phyloP scores from a whole-genome alignment of 1,140 invertebrate species.

The Leguminivora glycinivorella region DNA sequence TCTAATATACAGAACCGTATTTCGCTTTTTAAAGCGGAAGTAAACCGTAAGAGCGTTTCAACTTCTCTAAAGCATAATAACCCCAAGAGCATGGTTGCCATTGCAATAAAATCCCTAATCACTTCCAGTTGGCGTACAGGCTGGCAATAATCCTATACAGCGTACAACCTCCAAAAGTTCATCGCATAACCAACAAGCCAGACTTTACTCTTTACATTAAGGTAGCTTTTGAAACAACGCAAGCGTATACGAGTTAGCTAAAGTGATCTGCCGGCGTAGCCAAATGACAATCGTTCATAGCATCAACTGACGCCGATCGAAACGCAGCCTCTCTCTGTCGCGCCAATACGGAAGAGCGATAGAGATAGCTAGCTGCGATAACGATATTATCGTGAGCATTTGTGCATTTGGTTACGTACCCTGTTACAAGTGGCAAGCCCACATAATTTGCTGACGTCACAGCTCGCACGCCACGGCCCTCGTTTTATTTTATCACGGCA shows the following conservation, averaged over 20 bases:
- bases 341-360: too few species aligned
- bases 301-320: too few species aligned
- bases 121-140: conserved; percentile 15
- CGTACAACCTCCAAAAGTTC: not conserved
- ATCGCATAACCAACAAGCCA: not conserved
- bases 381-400: too few species aligned
- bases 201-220: not conserved
- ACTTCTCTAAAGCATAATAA: not conserved
- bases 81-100: not conserved
- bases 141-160: conserved; percentile 15
- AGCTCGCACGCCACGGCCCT: conserved; percentile 34
- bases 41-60: not conserved
- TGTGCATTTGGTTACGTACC: too few species aligned
- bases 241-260: not conserved
- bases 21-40: too few species aligned
- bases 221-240: not conserved
- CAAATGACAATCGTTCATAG: too few species aligned
- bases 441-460: conserved; percentile 40
- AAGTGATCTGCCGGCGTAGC: too few species aligned
- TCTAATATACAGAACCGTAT: not conserved
- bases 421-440: conserved; percentile 38
- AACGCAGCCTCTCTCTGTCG: too few species aligned
- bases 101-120: conserved; percentile 22
- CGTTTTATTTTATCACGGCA: conserved; percentile 50
- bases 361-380: too few species aligned